Percentiles rank a stretch among this genome's conserved stretches.
Conservation (phyloP, 1,140 invertebrate genomes). For the Ditylenchus dipsaci region DNA sequence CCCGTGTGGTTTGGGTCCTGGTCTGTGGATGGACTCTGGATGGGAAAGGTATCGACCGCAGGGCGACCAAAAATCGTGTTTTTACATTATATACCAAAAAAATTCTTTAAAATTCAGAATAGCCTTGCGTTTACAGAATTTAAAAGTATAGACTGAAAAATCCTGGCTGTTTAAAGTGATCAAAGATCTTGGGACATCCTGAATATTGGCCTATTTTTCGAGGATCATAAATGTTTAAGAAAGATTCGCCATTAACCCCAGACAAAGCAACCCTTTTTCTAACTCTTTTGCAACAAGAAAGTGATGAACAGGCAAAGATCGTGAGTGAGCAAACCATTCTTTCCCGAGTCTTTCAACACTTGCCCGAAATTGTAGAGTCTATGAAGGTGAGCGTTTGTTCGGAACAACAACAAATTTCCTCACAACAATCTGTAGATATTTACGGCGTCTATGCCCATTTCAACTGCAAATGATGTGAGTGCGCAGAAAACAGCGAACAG, state of each 20-base stretch:
- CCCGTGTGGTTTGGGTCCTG: too few species aligned
- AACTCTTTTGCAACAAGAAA: slow-evolving; percentile 20
- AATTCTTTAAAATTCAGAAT: too few species aligned
- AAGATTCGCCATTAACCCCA: slow-evolving; percentile 32
- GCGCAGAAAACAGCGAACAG: slow-evolving; percentile 3
- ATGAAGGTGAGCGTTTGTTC: slow-evolving; percentile 17
- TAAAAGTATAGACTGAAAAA: too few species aligned
- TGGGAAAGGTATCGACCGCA: too few species aligned
- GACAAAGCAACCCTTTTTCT: slow-evolving; percentile 31
- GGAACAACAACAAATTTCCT: background rate
- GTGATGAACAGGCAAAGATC: slow-evolving; percentile 27
- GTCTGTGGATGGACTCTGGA: too few species aligned
- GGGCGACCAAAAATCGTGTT: too few species aligned
- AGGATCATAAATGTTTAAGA: too few species aligned
- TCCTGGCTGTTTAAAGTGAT: too few species aligned
- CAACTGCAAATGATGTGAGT: background rate
- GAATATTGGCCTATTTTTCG: too few species aligned
- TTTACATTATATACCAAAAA: too few species aligned
- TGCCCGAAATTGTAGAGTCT: slow-evolving; percentile 16
- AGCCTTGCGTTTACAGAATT: too few species aligned
- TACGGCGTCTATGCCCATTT: background rate
- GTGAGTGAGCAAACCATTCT: slow-evolving; percentile 18
- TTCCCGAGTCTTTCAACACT: slow-evolving; percentile 26
- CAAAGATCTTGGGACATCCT: too few species aligned
- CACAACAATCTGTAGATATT: background rate